A percentile compares a stretch with the other conserved stretches of the same genome.
phyloP scores from a whole-genome alignment of 2,888 invertebrate genomes.

The Chrysotoxum bicinctum region DNA sequence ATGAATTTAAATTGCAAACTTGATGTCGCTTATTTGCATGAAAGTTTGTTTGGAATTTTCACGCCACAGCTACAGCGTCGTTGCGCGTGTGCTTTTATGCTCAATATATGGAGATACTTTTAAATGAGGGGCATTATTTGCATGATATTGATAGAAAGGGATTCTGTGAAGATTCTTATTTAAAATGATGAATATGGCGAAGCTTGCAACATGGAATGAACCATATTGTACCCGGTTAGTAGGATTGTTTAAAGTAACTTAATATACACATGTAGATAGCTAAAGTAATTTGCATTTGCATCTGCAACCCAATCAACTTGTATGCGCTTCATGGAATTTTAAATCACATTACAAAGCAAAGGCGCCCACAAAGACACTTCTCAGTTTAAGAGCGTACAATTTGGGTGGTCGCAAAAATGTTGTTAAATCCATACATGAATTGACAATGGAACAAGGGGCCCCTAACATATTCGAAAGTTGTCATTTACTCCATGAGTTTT shows the following conservation, averaged over 20 bases:
- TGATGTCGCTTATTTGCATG: conserved; percentile 36
- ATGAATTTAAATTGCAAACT: conserved; percentile 54
- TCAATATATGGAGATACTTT: not conserved
- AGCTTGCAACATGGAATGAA: not conserved
- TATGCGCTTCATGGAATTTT: not conserved
- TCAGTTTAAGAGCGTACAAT: not conserved
- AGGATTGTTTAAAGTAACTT: not conserved
- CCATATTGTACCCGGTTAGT: not conserved
- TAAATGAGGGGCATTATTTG: conserved; percentile 1
- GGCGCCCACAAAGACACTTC: not conserved
- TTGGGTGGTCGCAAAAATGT: not conserved
- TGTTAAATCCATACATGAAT: no score
- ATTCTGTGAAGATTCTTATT: conserved; percentile 3
- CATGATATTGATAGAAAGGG: not conserved
- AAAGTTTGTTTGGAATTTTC: conserved; percentile 50
- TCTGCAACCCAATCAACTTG: conserved; percentile 10
- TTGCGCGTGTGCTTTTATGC: conserved; percentile 15
- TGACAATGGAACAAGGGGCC: not conserved
- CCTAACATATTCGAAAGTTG: no score
- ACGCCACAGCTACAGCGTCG: conserved; percentile 18
- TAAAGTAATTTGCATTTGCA: conserved; percentile 14
- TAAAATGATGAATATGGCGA: conserved; percentile 10
- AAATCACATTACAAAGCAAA: not conserved
- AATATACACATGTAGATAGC: not conserved
- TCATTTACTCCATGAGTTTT: no score